Percentiles rank a stretch among this genome's conserved stretches.
Conservation (phyloP, 2,888 invertebrate genomes). For the Thymelicus lineola region DNA sequence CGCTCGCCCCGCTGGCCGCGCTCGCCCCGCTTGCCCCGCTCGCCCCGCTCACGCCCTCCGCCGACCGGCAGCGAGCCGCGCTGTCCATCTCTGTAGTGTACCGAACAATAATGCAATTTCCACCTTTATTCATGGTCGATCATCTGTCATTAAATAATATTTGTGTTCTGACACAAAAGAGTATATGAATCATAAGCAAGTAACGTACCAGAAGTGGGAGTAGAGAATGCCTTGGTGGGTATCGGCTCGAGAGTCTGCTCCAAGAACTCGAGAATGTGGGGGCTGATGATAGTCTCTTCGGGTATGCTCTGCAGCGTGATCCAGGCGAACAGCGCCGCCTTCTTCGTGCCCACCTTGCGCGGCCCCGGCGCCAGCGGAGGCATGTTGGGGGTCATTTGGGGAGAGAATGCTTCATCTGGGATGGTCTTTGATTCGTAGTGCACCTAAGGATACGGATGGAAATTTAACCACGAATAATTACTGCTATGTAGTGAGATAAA, state of each 20-base stretch:
- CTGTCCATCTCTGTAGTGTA: slow-evolving; percentile 38
- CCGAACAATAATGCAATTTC: background rate
- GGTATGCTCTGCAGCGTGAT: slow-evolving; percentile 98
- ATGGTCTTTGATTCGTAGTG: slow-evolving; percentile 93
- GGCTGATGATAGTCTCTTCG: slow-evolving; percentile 98
- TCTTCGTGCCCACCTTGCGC: slow-evolving; percentile 90
- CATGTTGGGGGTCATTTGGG: slow-evolving; percentile 52
- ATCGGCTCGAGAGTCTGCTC: slow-evolving; percentile 99
- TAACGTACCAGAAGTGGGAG: slow-evolving; percentile 66
- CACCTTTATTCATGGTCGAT: background rate
- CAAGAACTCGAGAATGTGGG: slow-evolving; percentile 97
- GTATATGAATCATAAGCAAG: no score
- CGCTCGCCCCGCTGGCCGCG: slow-evolving; percentile 68
- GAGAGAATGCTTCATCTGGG: slow-evolving; percentile 85
- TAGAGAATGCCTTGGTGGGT: slow-evolving; percentile 87
- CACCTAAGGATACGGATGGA: slow-evolving; percentile 73
- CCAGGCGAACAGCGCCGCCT: slow-evolving; percentile 96
- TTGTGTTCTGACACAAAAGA: no score
- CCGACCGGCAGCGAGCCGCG: slow-evolving; percentile 44
- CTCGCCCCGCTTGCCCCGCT: slow-evolving; percentile 29
- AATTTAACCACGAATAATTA: background rate
- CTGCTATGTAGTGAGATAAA: no score
- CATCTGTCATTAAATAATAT: no score
- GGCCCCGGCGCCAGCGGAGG: slow-evolving; percentile 44
- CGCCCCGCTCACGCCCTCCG: slow-evolving; percentile 46